Base-by-base conservation (phyloP, 1,140 invertebrate species). In the Xylocopa sonorina region DNA sequence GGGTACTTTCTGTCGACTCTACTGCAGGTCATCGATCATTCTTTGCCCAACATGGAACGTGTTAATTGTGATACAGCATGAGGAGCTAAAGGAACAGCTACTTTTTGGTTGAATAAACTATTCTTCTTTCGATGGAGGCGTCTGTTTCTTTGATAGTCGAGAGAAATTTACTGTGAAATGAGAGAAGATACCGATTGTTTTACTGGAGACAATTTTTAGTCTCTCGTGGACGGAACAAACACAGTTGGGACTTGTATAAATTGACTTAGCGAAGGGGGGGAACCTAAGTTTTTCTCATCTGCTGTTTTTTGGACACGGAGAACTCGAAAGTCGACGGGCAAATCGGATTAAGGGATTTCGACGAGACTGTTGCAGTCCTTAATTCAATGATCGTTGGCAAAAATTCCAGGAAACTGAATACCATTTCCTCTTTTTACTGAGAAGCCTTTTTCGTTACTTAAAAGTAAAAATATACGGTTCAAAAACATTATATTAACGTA, bases 231-330 rank as follows among this genome's bases (percentile, higher is more conserved):
- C n/a, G 24, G 9, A 12, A 24, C 4, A 27, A 43, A 62, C 21
- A 32, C 29, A 38, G 27, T 5, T 14, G n/a, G 5, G 53, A 53
- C 34, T 38, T n/a, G 34, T 74, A 53, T 74, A 64, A 74, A 74
- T 74, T 62, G 46, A 43, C 60, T 74, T 63, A 53, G 18, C 46
- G 24, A 32, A 24, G 18, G 24, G 53, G 53, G 38, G 34, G 34
- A 21, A 73, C 51, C 38, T 18, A 62, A 62, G 43, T 53, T 64
- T 43, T 53, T 21, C 34, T 63, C 34, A 2, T 0, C 7, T 1
- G 27, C 3, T 60, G 64, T 75, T 72, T 80, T 68, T 76, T 64
- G 50, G 58, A 58, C 50, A 71, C 38, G n/a, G 34, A 53, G 68
- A 67, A 38, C 27, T 34, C 21, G 51, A 48, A 76, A 67, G 43